Conservation (phyloP, 2,888 invertebrate genomes). For the Papilio protenor region DNA sequence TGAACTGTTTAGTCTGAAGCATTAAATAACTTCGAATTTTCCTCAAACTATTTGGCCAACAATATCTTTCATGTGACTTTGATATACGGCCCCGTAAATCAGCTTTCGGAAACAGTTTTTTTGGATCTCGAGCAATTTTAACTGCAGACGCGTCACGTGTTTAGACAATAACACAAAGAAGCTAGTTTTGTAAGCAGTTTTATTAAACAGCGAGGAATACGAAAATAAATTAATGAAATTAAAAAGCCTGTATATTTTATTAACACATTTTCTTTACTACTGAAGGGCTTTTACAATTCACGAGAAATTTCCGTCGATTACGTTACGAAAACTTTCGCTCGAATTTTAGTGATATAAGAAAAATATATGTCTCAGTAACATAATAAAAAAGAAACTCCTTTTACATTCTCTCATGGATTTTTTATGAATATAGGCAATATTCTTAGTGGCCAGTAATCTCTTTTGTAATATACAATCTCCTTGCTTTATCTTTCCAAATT, state of each 20-base stretch:
- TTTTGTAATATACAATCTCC: not conserved
- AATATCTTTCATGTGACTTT: constrained; percentile 35
- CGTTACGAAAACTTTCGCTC: too few relatives aligned
- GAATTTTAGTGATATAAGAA: too few relatives aligned
- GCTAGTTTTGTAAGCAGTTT: not conserved
- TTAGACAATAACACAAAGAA: not conserved
- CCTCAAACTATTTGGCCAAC: constrained; percentile 28
- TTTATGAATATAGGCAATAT: not conserved
- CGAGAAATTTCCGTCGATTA: too few relatives aligned
- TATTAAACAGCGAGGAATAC: not conserved
- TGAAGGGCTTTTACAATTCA: too few relatives aligned
- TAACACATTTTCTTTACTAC: too few relatives aligned
- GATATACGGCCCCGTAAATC: constrained; percentile 36
- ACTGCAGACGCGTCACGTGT: not conserved
- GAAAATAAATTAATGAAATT: too few relatives aligned
- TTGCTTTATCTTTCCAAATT: not conserved
- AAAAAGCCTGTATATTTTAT: too few relatives aligned
- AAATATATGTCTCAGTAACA: too few relatives aligned
- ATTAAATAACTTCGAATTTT: constrained; percentile 22
- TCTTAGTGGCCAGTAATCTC: not conserved
- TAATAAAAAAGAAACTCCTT: too few relatives aligned
- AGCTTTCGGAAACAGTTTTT: constrained; percentile 24
- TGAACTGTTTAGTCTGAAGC: not conserved
- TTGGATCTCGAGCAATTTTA: constrained; percentile 16
- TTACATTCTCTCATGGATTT: too few relatives aligned